Percentiles rank a stretch among this genome's conserved stretches.
These are phyloP conservation scores for Pseudococcus jackbeardsleyi DNA, from an alignment of 2,888 invertebrate genomes.

Conservation along the genomic window DNA sequence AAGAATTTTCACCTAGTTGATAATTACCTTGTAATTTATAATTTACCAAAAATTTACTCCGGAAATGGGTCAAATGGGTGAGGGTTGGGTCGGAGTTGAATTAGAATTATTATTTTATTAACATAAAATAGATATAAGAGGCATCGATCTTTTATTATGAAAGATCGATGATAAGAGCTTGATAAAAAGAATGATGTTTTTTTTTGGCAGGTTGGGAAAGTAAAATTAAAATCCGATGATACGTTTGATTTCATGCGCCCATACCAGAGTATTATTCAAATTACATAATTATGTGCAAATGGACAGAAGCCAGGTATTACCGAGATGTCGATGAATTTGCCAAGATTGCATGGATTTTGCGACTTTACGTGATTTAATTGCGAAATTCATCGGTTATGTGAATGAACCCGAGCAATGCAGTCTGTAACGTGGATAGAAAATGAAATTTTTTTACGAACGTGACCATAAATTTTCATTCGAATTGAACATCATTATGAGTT, in stretches of 20 bases:
- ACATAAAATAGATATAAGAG: no score
- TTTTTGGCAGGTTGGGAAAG: no score
- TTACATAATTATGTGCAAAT: not conserved
- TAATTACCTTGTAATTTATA: conserved; percentile 54
- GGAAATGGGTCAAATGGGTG: conserved; percentile 39
- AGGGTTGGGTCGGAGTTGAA: not conserved
- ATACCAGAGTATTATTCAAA: not conserved
- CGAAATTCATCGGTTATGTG: conserved; percentile 23
- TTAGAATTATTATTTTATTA: not conserved
- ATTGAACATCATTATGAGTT: not conserved
- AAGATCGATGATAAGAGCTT: no score
- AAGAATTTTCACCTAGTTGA: conserved; percentile 49
- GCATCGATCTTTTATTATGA: not conserved
- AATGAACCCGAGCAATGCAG: not conserved
- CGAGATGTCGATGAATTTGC: conserved; percentile 12
- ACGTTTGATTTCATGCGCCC: not conserved
- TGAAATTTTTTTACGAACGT: conserved; percentile 23
- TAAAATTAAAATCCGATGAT: no score
- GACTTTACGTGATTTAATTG: conserved; percentile 41
- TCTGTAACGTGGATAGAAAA: conserved; percentile 32
- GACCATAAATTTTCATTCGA: not conserved
- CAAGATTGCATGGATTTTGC: conserved; percentile 41
- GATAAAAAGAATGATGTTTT: no score
- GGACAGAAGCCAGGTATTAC: conserved; percentile 6
- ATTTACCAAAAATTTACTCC: conserved; percentile 2